Percentiles rank a stretch among this genome's conserved stretches.
Evolutionary conservation across 2,797 vertebrate genomes (phyloP).

Genomic region (Molossus molossus): DNA sequence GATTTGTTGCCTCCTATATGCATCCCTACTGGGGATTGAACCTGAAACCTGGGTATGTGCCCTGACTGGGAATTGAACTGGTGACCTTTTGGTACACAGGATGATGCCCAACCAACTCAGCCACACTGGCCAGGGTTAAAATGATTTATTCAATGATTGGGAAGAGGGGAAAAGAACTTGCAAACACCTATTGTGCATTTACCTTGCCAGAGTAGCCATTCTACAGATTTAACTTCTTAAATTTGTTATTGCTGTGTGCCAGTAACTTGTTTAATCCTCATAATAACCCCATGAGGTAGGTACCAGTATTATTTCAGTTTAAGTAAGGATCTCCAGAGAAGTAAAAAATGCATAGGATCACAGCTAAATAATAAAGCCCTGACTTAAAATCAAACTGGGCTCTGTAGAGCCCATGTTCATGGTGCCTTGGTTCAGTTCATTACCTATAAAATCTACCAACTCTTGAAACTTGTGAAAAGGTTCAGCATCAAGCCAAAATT

Average conservation of each 20-base stretch:
- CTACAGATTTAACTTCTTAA: background rate
- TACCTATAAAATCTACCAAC: background rate
- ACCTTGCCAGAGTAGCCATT: constrained; percentile 14
- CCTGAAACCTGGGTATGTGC: too few species aligned
- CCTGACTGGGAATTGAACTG: too few species aligned
- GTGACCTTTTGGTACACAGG: too few species aligned
- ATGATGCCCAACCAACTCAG: too few species aligned
- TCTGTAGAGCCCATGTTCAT: background rate
- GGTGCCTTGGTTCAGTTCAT: background rate
- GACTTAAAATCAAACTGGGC: background rate
- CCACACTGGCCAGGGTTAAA: too few species aligned
- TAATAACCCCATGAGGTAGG: background rate
- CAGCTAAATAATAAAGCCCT: background rate
- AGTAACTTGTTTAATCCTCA: background rate
- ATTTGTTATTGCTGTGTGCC: background rate
- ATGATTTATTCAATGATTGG: background rate
- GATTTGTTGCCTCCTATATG: too few species aligned
- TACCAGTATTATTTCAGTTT: constrained; percentile 1
- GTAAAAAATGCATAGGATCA: background rate
- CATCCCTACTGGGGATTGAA: too few species aligned
- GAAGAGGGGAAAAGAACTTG: background rate
- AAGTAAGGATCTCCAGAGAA: background rate
- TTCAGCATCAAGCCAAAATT: background rate
- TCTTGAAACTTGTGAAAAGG: background rate
- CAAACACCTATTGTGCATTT: background rate